Base-by-base conservation (phyloP, 2,113 vertebrate genomes). In the Oreotrochilus melanogaster region DNA sequence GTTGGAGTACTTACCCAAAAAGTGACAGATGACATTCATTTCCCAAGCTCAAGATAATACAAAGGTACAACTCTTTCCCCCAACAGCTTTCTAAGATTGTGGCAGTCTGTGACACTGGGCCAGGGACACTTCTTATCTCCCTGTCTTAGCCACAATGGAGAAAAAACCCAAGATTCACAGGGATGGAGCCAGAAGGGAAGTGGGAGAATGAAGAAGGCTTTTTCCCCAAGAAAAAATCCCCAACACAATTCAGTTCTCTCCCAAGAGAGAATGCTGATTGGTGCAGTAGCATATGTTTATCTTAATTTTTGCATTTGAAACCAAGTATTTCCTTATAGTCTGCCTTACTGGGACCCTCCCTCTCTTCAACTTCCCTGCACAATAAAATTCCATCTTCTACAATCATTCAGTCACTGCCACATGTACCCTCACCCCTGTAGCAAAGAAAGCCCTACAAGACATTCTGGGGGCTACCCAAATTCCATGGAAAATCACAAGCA, bases 1-100 rank as follows among this genome's bases (percentile, higher is more conserved):
- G 67, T 33, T 73, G 50, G 18, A 89, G 31, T 53, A 88, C 48
- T 79, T 69, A 71, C 67, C 78, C 85, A 69, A 58, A 82, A 94
- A 66, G 51, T 73, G 74, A 88, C 78, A 92, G 90, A 80, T 58
- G n/a, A 86, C 75, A 76, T 70, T 86, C 13, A 83, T 76, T 76
- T 94, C 45, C 15, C 37, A 73, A 73, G 58, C 42, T 76, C 3
- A 4, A 89, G 48, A 48, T 48, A 88, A 90, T 42, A 79, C 19
- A 86, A 21, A 89, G 92, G 51, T n/a, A 58, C 33, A 62, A 28
- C 19, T 65, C 71, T 69, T 53, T 86, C 37, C n/a, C 64, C 24
- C 50, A 66, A 58, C 35, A 96, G 69, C 37, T 84, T 92, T 70
- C 54, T 73, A 89, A 78, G 60, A 1, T 0, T 10, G 25, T 61